Evolutionary conservation across 1,140 invertebrate genomes (phyloP).

Genomic region (Lucilia cuprina): DNA sequence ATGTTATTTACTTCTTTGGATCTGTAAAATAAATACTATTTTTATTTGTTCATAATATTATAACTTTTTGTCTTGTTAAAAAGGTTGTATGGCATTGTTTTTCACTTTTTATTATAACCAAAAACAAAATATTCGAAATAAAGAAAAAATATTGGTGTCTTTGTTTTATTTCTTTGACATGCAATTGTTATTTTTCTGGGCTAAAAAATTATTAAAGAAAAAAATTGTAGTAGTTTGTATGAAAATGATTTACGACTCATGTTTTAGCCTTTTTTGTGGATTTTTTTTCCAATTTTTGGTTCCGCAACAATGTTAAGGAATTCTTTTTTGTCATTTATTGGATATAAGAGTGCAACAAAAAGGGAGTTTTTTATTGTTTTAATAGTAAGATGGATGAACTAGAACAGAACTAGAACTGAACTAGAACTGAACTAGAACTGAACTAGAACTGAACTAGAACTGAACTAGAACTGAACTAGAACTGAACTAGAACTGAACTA

Average conservation of each 20-base stretch:
- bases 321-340: not conserved
- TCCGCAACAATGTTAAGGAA: not conserved
- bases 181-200: not conserved
- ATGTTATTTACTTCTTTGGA: not conserved
- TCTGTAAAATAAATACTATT: not conserved
- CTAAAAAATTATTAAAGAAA: not conserved
- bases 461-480: too few relatives aligned
- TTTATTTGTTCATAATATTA: not conserved
- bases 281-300: not conserved
- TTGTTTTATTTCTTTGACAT: not conserved
- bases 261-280: not conserved
- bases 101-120: not conserved
- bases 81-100: not conserved
- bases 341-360: not conserved
- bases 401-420: too few relatives aligned
- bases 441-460: too few relatives aligned
- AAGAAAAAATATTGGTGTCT: not conserved
- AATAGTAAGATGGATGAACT: too few relatives aligned
- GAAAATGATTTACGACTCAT: not conserved
- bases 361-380: too few relatives aligned
- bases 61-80: not conserved
- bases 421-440: too few relatives aligned
- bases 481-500: too few relatives aligned
- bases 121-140: too few relatives aligned
- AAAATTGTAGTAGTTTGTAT: not conserved